Conservation (phyloP, 2,113 vertebrate species). For the Poeciliopsis retropinna region DNA sequence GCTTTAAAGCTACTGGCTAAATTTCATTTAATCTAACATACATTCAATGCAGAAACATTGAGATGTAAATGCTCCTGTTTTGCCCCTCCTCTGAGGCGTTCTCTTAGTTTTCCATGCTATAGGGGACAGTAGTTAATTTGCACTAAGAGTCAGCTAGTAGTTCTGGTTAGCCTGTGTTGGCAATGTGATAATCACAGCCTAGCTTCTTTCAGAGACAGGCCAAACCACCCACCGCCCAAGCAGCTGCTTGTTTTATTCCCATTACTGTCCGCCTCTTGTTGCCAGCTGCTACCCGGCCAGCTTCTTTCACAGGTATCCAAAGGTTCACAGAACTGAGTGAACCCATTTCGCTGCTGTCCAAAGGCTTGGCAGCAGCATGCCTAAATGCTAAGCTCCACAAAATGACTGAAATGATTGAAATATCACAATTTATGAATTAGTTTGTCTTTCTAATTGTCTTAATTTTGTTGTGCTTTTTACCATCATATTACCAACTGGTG, state of each 20-base stretch:
- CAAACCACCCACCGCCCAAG: slow-evolving; percentile 56
- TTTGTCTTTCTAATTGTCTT: background rate
- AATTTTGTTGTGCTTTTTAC: background rate
- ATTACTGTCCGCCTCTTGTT: slow-evolving; percentile 40
- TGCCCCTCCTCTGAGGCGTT: background rate
- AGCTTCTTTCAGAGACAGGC: slow-evolving; percentile 51
- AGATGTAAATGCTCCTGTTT: background rate
- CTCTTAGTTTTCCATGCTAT: slow-evolving; percentile 15
- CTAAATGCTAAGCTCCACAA: background rate
- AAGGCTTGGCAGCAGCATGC: too few relatives aligned
- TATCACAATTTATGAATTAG: background rate
- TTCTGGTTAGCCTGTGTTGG: slow-evolving; percentile 40
- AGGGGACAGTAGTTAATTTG: slow-evolving; percentile 49
- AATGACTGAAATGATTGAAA: slow-evolving; percentile 8
- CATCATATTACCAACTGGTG: too few relatives aligned
- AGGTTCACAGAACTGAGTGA: slow-evolving; percentile 10
- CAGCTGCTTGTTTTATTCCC: slow-evolving; percentile 69
- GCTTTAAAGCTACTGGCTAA: too few relatives aligned
- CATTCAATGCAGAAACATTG: background rate
- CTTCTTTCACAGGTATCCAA: slow-evolving; percentile 47
- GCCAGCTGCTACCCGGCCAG: slow-evolving; percentile 49
- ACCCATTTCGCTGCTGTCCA: background rate
- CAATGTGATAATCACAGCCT: slow-evolving; percentile 69
- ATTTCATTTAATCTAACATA: too few relatives aligned
- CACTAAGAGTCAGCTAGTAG: slow-evolving; percentile 37